A percentile compares a stretch with the other conserved stretches of the same genome.
These are phyloP conservation scores for Onthophagus taurus DNA, from an alignment of 1,140 invertebrate genomes.

Conservation along the genomic window DNA sequence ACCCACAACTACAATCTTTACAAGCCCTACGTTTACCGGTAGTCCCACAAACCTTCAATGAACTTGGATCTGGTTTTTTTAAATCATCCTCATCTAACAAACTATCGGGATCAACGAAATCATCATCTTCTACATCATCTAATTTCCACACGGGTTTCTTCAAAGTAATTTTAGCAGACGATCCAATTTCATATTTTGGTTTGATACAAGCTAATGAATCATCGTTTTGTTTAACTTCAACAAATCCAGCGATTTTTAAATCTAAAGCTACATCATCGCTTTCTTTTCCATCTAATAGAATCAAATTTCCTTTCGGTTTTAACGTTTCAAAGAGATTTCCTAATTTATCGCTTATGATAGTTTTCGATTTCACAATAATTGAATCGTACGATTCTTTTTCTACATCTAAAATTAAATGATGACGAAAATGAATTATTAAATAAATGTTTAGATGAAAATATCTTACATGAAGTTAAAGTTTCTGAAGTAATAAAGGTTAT, in stretches of 20 bases:
- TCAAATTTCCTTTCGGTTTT: neutral
- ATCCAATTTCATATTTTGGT: conserved; percentile 57
- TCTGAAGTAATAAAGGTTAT: neutral
- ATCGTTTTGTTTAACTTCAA: conserved; percentile 40
- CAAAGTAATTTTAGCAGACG: conserved; percentile 43
- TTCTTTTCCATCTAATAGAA: neutral
- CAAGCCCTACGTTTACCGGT: conserved; percentile 93
- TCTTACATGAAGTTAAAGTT: too few relatives aligned
- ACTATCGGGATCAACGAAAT: conserved; percentile 78
- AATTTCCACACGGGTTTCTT: conserved; percentile 54
- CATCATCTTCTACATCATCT: conserved; percentile 51
- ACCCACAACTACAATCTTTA: conserved; percentile 94
- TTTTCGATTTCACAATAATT: neutral
- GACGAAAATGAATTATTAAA: neutral
- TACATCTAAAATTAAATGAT: neutral
- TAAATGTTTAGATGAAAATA: neutral
- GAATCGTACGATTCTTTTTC: neutral
- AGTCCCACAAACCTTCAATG: conserved; percentile 78
- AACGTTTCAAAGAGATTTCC: neutral
- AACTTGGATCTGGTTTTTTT: conserved; percentile 70
- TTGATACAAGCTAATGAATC: conserved; percentile 46
- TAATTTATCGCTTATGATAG: neutral
- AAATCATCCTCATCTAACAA: conserved; percentile 84
- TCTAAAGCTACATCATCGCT: conserved; percentile 36
- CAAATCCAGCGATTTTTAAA: conserved; percentile 55